phyloP scores from a whole-genome alignment of 2,797 vertebrate species.

The Gymnothorax reevesii region DNA sequence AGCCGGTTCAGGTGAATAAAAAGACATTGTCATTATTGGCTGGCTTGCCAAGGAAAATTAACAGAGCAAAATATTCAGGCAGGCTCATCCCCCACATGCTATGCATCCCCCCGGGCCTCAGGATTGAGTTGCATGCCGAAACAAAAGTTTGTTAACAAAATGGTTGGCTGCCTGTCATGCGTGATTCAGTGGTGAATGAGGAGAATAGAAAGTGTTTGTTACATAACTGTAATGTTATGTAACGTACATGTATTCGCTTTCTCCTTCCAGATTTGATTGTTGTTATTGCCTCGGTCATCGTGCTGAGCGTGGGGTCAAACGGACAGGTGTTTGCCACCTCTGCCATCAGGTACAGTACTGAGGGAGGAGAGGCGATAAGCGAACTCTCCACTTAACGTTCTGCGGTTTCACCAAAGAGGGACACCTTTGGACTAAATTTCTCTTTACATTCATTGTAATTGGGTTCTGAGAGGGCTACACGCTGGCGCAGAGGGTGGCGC shows the following conservation, averaged over 20 bases:
- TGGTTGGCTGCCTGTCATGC: too few relatives aligned
- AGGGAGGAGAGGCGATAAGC: neutral
- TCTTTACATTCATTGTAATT: neutral
- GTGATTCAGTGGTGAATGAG: too few relatives aligned
- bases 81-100: too few relatives aligned
- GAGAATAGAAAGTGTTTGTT: neutral
- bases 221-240: neutral
- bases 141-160: too few relatives aligned
- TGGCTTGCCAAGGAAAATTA: too few relatives aligned
- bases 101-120: too few relatives aligned
- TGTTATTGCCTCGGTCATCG: conserved; percentile 86
- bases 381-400: neutral
- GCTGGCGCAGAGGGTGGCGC: too few relatives aligned
- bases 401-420: neutral
- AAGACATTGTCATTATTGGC: too few relatives aligned
- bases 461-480: neutral
- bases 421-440: neutral
- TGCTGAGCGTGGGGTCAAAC: conserved; percentile 88
- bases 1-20: too few relatives aligned
- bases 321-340: conserved; percentile 91
- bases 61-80: too few relatives aligned
- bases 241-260: neutral
- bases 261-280: conserved; percentile 83
- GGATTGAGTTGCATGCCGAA: too few relatives aligned
- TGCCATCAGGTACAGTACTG: conserved; percentile 78